These are phyloP conservation scores for Tetramorium simillimum DNA, from an alignment of 1,140 invertebrate genomes.

Conservation along the genomic window DNA sequence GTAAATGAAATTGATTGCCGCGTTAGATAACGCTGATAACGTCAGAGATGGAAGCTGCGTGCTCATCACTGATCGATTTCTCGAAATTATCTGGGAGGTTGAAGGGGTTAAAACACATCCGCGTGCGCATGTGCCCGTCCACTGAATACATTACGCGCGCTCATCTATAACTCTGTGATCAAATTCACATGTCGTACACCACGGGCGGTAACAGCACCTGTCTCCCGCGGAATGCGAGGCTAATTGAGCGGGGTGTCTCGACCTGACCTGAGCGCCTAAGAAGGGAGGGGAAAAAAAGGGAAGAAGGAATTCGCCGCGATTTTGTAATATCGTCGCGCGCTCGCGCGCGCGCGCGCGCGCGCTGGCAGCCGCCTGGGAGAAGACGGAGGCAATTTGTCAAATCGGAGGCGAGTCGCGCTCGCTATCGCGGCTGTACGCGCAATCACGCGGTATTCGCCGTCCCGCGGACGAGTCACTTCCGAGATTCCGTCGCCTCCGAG, in stretches of 20 bases:
- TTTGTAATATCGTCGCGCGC: slow-evolving; percentile 53
- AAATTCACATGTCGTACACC: slow-evolving; percentile 77
- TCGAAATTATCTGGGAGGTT: slow-evolving; percentile 38
- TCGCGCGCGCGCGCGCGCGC: slow-evolving; percentile 53
- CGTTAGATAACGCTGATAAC: background rate
- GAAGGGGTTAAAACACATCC: slow-evolving; percentile 19
- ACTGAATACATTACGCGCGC: slow-evolving; percentile 13
- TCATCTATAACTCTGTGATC: slow-evolving; percentile 71
- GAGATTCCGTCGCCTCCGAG: background rate
- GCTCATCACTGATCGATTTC: slow-evolving; percentile 29
- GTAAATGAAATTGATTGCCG: slow-evolving; percentile 4
- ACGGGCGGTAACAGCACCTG: slow-evolving; percentile 75
- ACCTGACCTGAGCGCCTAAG: slow-evolving; percentile 15
- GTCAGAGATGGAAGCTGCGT: background rate
- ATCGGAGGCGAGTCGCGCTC: slow-evolving; percentile 26
- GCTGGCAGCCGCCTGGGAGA: slow-evolving; percentile 16
- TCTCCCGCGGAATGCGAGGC: slow-evolving; percentile 76
- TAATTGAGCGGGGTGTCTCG: slow-evolving; percentile 76
- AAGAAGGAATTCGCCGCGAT: slow-evolving; percentile 17
- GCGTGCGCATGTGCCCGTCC: background rate
- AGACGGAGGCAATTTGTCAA: slow-evolving; percentile 54
- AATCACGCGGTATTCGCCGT: slow-evolving; percentile 35
- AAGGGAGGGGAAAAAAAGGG: background rate
- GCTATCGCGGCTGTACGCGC: slow-evolving; percentile 6
- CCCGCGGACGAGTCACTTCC: slow-evolving; percentile 19